A percentile compares a stretch with the other conserved stretches of the same genome.
Conservation (phyloP, 2,113 vertebrate species). For the Baryphthengus martii region DNA sequence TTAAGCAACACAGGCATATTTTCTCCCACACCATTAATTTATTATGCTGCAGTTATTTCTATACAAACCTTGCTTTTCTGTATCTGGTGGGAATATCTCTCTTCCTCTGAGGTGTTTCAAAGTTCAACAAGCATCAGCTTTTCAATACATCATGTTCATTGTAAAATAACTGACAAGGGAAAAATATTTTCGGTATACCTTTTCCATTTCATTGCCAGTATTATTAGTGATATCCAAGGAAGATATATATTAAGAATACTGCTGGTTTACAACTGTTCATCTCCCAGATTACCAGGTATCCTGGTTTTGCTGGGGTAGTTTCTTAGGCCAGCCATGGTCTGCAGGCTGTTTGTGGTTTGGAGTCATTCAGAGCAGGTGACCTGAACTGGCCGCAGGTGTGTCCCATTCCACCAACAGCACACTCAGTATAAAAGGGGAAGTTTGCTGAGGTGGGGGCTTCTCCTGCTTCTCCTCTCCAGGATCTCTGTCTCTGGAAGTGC, state of each 20-base stretch:
- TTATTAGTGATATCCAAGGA: background rate
- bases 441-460: background rate
- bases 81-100: conserved; percentile 12
- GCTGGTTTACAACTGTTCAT: background rate
- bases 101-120: conserved; percentile 26
- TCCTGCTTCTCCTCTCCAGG: background rate
- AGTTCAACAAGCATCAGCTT: conserved; percentile 17
- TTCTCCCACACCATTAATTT: conserved; percentile 28
- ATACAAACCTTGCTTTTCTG: background rate
- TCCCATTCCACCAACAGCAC: background rate
- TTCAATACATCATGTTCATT: conserved; percentile 15
- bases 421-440: background rate
- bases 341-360: background rate
- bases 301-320: background rate
- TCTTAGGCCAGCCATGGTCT: background rate
- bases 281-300: background rate
- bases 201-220: background rate
- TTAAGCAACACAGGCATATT: background rate
- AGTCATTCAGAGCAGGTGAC: background rate
- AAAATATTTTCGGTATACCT: background rate
- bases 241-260: background rate
- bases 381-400: background rate
- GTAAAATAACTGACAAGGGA: conserved; percentile 14
- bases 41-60: conserved; percentile 13
- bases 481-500: background rate